Base-by-base conservation (phyloP, 2,888 invertebrate genomes). In the Salticus scenicus region DNA sequence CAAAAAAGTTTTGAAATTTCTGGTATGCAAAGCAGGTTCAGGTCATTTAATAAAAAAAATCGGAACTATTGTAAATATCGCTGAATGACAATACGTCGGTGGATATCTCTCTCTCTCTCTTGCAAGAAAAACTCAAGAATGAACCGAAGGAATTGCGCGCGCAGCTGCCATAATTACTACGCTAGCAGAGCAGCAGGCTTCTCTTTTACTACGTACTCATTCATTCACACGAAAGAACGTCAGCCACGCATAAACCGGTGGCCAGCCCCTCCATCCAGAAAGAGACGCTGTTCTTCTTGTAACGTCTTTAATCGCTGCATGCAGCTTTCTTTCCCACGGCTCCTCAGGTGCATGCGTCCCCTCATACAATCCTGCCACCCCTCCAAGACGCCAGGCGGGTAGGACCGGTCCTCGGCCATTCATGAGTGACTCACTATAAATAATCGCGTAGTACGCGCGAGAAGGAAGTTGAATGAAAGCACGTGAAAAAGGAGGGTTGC, bases 371-470 rank as follows among this genome's bases (percentile, higher is more conserved):
- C 57, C 84, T 47, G 30, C 74, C 87, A 76, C n/a, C 87, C 77
- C 87, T 80, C 74, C 73, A 71, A 66, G 73, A 85, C 75, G 70
- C 47, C 51, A 37, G 42, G 72, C 79, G 74, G 77, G 76, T 85
- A 86, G 79, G 79, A 79, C 82, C 75, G 82, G 85, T 82, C 88
- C 81, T 74, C 81, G 72, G 74, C 82, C 88, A 88, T 87, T 88
- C 87, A 88, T 87, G 85, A 85, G 75, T 87, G 87, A 85, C 80
- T 88, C 88, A 87, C 87, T 88, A 88, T 87, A 88, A 88, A 88
- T 87, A 88, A 88, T 87, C 80, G 81, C 85, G 88, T 88, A 88
- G 88, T 87, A 88, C 76, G 79, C 76, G 78, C 74, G 66, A 57
- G 67, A 72, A 66, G 67, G 77, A 66, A 81, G 73, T 67, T 75